Conservation (phyloP, 2,113 vertebrate genomes). For the Cyanoderma ruficeps region DNA sequence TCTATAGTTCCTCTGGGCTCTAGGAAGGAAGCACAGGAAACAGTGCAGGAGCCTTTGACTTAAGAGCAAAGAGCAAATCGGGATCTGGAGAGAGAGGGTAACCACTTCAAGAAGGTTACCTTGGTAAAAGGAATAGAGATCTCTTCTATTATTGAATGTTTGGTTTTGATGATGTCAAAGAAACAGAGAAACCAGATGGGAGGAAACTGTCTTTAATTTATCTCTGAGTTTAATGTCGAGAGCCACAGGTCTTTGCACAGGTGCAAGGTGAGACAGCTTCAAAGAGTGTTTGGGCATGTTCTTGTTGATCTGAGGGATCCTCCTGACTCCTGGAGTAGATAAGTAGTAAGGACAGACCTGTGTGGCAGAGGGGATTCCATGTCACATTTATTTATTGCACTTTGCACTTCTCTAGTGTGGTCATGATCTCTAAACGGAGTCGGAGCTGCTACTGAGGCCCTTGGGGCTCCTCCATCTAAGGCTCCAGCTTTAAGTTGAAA, state of each 20-base stretch:
- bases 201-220: not conserved
- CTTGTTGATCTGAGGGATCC: not conserved
- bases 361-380: not conserved
- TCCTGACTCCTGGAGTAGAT: not conserved
- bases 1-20: not conserved
- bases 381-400: not conserved
- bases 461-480: not conserved
- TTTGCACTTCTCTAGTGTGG: not conserved
- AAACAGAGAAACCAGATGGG: not conserved
- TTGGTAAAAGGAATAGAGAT: not conserved
- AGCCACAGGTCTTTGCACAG: not conserved
- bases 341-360: not conserved
- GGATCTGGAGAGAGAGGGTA: not conserved
- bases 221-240: accelerated
- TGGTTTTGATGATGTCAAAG: not conserved
- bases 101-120: not conserved
- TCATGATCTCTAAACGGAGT: not conserved
- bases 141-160: not conserved
- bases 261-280: not conserved
- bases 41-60: not conserved
- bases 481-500: not conserved
- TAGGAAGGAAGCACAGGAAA: not conserved
- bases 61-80: not conserved
- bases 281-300: not conserved
- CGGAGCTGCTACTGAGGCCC: not conserved